Evolutionary conservation across 2,888 invertebrate genomes (phyloP).

Genomic region (Drosophila peninsularis): DNA sequence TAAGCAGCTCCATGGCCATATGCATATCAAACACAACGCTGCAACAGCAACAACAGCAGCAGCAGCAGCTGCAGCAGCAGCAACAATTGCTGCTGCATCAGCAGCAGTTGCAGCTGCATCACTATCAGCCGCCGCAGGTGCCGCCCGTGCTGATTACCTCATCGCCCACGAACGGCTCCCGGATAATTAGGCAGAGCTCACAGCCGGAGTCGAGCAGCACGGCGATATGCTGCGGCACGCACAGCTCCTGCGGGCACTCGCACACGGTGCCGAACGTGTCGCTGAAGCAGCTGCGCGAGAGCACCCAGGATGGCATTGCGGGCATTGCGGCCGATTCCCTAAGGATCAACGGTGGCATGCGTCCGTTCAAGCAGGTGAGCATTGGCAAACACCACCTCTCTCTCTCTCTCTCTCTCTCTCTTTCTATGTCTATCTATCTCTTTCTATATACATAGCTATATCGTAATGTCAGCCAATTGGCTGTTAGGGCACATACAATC

Average conservation of each 20-base stretch:
- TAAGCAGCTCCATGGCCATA: slow-evolving; percentile 75
- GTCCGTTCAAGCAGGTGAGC: slow-evolving; percentile 97
- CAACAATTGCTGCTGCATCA: slow-evolving; percentile 82
- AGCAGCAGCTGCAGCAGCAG: slow-evolving; percentile 46
- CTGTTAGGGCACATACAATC: slow-evolving; percentile 10
- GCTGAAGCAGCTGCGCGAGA: slow-evolving; percentile 91
- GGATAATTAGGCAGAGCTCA: slow-evolving; percentile 91
- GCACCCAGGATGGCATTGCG: slow-evolving; percentile 94
- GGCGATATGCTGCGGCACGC: slow-evolving; percentile 86
- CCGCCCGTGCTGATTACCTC: slow-evolving; percentile 91
- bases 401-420: not conserved
- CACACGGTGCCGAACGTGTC: slow-evolving; percentile 92
- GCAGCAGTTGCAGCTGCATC: slow-evolving; percentile 68
- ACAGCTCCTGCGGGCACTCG: slow-evolving; percentile 87
- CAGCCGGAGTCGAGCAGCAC: slow-evolving; percentile 84
- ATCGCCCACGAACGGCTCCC: slow-evolving; percentile 87
- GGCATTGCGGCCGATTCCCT: slow-evolving; percentile 98
- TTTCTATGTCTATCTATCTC: not conserved
- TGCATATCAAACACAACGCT: slow-evolving; percentile 75
- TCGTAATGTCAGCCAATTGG: not conserved
- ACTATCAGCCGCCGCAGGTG: slow-evolving; percentile 83
- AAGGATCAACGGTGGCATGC: slow-evolving; percentile 97
- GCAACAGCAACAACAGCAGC: slow-evolving; percentile 74
- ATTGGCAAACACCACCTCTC: not conserved
- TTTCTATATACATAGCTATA: not conserved